Conservation (phyloP, 2,797 vertebrate genomes). For the Chloroceryle inda region DNA sequence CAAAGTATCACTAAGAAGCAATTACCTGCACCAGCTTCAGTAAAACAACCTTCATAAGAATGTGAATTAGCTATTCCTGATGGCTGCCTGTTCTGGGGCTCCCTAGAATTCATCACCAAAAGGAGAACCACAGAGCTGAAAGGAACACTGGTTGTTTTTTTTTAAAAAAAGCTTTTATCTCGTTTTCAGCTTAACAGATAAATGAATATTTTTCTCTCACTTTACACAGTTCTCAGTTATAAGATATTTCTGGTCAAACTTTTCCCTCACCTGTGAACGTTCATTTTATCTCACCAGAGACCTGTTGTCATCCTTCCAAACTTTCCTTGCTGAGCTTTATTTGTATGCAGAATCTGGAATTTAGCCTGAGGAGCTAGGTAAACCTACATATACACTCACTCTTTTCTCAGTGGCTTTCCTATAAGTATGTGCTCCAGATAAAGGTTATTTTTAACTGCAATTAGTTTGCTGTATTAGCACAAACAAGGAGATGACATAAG, state of each 20-base stretch:
- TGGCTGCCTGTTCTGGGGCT: background rate
- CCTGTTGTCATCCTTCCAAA: background rate
- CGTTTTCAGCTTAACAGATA: background rate
- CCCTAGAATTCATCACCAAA: background rate
- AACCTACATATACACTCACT: background rate
- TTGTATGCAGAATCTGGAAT: background rate
- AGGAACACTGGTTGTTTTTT: background rate
- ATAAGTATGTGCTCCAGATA: background rate
- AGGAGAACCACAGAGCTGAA: background rate
- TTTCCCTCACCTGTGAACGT: background rate
- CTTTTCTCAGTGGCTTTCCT: background rate
- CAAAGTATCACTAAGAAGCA: background rate
- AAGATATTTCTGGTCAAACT: background rate
- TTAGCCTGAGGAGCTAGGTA: background rate
- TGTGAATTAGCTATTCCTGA: background rate
- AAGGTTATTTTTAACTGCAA: slow-evolving; percentile 12
- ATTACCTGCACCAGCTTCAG: background rate
- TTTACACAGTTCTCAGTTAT: background rate
- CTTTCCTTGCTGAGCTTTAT: background rate
- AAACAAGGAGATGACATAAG: background rate
- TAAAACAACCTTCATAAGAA: background rate
- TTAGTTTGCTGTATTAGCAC: background rate
- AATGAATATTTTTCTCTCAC: background rate
- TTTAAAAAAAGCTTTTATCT: background rate
- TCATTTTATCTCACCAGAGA: background rate